A percentile compares a stretch with the other conserved stretches of the same genome.
These are phyloP conservation scores for Ispidina picta DNA, from an alignment of 2,797 vertebrate genomes.

Conservation along the genomic window DNA sequence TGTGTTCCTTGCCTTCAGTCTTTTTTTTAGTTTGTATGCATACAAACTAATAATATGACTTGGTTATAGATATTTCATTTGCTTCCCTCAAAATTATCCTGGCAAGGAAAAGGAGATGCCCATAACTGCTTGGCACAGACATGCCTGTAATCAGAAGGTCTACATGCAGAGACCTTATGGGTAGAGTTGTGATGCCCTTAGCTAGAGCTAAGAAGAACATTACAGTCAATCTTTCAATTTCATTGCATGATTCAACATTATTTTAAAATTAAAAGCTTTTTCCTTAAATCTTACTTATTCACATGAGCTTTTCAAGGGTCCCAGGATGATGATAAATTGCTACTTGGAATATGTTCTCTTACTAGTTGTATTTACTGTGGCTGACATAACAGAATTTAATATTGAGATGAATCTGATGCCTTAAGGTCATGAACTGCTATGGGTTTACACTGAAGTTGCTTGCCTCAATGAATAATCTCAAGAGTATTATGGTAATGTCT, in stretches of 20 bases:
- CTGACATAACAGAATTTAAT: not conserved
- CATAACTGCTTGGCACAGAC: not conserved
- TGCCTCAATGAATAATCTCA: not conserved
- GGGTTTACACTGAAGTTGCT: not conserved
- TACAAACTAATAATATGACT: constrained; percentile 22
- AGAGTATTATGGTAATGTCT: not conserved
- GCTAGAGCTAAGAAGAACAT: not conserved
- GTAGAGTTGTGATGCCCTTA: not conserved
- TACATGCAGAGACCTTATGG: not conserved
- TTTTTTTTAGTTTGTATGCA: not conserved
- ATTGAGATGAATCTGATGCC: not conserved
- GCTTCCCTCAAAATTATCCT: constrained; percentile 23
- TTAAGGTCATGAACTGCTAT: not conserved
- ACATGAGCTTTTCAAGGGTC: not conserved
- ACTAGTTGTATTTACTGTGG: not conserved
- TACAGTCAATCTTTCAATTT: not conserved
- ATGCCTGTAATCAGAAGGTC: not conserved
- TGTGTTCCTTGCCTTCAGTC: constrained; percentile 16
- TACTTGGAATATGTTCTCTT: not conserved
- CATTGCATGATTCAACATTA: not conserved
- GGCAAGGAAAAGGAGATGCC: not conserved
- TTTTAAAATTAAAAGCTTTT: not conserved
- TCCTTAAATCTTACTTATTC: not conserved
- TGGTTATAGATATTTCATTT: constrained; percentile 41
- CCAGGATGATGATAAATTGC: not conserved